Base-by-base conservation (phyloP, 37 sponge, comb jelly and placozoan genomes). In the Oscarella lobularis region DNA sequence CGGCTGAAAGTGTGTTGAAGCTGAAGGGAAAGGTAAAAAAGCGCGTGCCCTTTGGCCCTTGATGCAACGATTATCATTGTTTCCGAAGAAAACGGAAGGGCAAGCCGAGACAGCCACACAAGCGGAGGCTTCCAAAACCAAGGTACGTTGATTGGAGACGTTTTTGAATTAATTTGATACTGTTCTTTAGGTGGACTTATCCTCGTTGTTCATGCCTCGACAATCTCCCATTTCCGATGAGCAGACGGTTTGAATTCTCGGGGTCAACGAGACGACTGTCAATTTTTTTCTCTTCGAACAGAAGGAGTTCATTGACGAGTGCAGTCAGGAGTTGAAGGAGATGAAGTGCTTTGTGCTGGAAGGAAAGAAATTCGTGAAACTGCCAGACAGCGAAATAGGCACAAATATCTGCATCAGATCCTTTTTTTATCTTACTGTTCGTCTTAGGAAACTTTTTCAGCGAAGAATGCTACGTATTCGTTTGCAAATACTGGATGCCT, bases 261-360 rank as follows among this genome's bases (percentile, higher is more conserved):
- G 33, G 6, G 71, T 68, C 71, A n/a, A 32, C n/a, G n/a, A 4
- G 6, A 4, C 31, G 71, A n/a, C 29, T 68, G 29, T 68, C 29
- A 5, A 14, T 68, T 55, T 1, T 31, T 66, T 20, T 39, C 31
- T 1, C 6, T 41, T 66, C 2, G 14, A 40, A 1, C 74, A 83
- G 76, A 39, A 78, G 35, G 73, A 67, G 31, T 37, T 40, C 55
- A 87, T 77, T 77, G 79, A 82, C 1, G 54, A 79, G 66, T 87
- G 73, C 73, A 87, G 82, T 40, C 73, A 78, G 29, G 60, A 80
- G 35, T 76, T 87, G 32, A 40, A 74, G 37, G 39, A 73, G 2
- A 95, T 95, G 92, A 76, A 82, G 54, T 87, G 91, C 40, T 95
- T 86, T 66, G 79, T 90, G 32, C 81, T 95, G 55, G 96, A 95